Percentiles rank a stretch among this genome's conserved stretches.
These are phyloP conservation scores for Corapipo altera DNA, from an alignment of 2,113 vertebrate genomes.

Conservation along the genomic window DNA sequence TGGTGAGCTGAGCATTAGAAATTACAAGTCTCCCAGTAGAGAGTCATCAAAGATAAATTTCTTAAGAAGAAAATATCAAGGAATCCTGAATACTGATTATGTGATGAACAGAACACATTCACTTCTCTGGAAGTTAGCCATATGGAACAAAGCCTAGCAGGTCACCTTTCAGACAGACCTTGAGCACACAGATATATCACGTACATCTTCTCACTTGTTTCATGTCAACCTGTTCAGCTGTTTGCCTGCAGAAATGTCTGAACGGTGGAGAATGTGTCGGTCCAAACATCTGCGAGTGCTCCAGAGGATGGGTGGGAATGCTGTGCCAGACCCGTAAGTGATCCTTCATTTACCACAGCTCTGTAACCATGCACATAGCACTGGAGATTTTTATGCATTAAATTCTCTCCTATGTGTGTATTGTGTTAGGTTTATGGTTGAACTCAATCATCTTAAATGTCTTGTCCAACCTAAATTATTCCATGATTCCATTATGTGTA, in stretches of 20 bases:
- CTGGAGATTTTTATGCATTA: fast-evolving
- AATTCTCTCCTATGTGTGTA: fast-evolving
- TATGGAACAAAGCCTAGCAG: neutral
- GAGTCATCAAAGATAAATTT: neutral
- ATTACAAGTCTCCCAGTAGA: neutral
- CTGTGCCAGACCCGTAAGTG: conserved; percentile 81
- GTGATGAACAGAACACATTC: neutral
- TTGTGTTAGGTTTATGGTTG: neutral
- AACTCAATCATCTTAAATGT: neutral
- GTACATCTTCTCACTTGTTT: neutral
- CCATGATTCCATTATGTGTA: neutral
- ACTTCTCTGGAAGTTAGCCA: conserved; percentile 3
- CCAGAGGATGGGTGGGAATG: conserved; percentile 65
- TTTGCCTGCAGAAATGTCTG: conserved; percentile 77
- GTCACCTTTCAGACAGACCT: neutral
- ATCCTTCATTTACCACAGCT: neutral
- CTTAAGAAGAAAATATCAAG: neutral
- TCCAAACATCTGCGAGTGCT: conserved; percentile 68
- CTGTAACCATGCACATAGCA: fast-evolving
- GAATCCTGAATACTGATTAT: neutral
- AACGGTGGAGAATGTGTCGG: conserved; percentile 73
- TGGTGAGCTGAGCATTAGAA: neutral
- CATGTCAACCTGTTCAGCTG: conserved; percentile 44
- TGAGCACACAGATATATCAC: neutral
- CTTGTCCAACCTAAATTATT: neutral